Evolutionary conservation across 2,113 vertebrate genomes (phyloP), one percentile per base, ranked within the genome.

Genomic region (Aythya baeri): DNA sequence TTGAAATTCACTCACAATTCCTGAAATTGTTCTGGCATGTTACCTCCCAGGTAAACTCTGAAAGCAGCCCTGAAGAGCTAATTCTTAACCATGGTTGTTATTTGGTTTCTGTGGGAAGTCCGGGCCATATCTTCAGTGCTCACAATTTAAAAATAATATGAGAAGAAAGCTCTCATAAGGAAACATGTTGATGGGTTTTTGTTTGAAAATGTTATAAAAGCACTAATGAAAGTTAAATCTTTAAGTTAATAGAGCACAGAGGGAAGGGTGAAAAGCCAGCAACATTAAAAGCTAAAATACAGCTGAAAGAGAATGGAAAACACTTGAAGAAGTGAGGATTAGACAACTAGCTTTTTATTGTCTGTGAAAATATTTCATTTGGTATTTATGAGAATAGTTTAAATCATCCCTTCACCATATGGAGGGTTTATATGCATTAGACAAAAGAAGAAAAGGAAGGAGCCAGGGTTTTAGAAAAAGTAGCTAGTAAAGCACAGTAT

Each of bases 301-400:
- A 90, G 71, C 44, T 77, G 73, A 95, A 89, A 59, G 68, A 89
- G 68, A 83, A 72, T 57, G 23, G 62, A 90, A 95, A 96, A 89
- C 80, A 86, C 74, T 73, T 77, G 88, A 93, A 96, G 83, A 61
- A 55, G 82, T 88, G 89, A 93, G 63, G 62, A 93, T 91, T 86
- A 96, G 95, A 95, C 86, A 95, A 82, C 71, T 92, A 86, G 86
- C 4, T 17, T 91, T 97, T 91, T 94, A 85, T 89, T 90, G 41
- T 84, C 88, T 95, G 57, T 62, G 70, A 96, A 91, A 96, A 79
- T 97, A 96, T 97, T 96, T 95, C 16, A 81, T 86, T 96, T 96
- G 75, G n/a, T 95, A 89, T 96, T 96, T 95, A 93, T 67, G 81
- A 66, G 72, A 94, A 93, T 84, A 72, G 85, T 88, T 94, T 91